Evolutionary conservation across 2,888 invertebrate genomes (phyloP), one percentile per base, ranked within the genome.

Genomic region (Tenthredo scrophulariae): DNA sequence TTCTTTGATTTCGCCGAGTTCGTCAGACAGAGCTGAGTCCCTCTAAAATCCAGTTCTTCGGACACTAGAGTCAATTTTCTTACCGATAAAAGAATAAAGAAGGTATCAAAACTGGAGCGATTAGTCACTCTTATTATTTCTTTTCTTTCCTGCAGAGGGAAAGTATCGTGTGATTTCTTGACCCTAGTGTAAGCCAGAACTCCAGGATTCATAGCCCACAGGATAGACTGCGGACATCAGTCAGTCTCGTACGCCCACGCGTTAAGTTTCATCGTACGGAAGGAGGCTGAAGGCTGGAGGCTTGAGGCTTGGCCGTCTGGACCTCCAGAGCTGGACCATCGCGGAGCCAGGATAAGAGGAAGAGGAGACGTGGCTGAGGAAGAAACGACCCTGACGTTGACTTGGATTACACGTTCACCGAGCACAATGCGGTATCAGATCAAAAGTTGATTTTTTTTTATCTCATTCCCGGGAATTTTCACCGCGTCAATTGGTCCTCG

Each of bases 391-490:
- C 86, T 85, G 87, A 84, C 86, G 84, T 84, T 85, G 85, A 85
- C 86, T 88, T 87, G 88, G 87, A 87, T 88, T 88, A 88, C 88
- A 88, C 87, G 87, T 88, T 87, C 86, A 87, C 85, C 87, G 85
- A 86, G 85, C 87, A 88, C 87, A 88, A 88, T 88, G 86, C 87
- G 87, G 85, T 87, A 67, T 67, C 83, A 70, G 83, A 83, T 83
- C 83, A 50, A 58, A 58, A 77, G 15, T 46, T 5, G 80, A 58
- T 22, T 26, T 46, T 74, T 40, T n/a, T 18, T 72, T 22, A n/a
- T 40, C 67, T 67, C 62, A 37, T 62, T 37, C 40, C 58, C 13
- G 22, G 62, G 62, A 80, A 62, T 80, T 80, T 80, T 13, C 33
- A 79, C 33, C 79, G 79, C 18, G n/a, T 79, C 58, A 58, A 79